A percentile compares a stretch with the other conserved stretches of the same genome.
Evolutionary conservation across 2,113 vertebrate genomes (phyloP).

Genomic region (Notothenia coriiceps): DNA sequence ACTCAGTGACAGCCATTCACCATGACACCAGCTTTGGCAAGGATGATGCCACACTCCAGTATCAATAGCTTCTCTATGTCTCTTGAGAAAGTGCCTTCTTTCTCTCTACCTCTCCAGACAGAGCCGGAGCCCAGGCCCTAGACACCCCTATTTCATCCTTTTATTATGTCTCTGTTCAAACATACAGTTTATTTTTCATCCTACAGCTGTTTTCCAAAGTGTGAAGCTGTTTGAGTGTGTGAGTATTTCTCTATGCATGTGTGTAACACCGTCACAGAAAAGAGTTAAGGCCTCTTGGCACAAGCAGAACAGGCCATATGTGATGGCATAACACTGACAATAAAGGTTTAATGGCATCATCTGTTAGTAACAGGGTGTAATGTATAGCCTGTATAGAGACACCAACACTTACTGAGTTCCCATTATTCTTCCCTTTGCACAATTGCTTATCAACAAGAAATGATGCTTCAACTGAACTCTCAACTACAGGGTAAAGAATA

Average conservation of each 20-base stretch:
- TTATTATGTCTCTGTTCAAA: constrained; percentile 35
- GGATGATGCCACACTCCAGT: constrained; percentile 63
- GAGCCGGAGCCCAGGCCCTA: background rate
- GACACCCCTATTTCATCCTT: constrained; percentile 17
- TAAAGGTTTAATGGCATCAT: constrained; percentile 49
- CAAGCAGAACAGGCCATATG: constrained; percentile 11
- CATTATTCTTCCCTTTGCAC: background rate
- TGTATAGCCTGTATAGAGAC: background rate
- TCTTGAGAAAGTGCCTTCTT: constrained; percentile 42
- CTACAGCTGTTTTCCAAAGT: constrained; percentile 17
- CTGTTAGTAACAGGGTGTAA: constrained; percentile 36
- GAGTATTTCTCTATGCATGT: background rate
- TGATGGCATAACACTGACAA: constrained; percentile 16
- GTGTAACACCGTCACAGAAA: background rate
- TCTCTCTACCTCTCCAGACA: background rate
- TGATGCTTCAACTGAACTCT: constrained; percentile 8
- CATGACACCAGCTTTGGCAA: constrained; percentile 69
- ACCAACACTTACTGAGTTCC: background rate
- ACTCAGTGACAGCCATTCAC: constrained; percentile 67
- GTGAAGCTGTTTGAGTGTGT: background rate
- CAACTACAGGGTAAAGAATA: background rate
- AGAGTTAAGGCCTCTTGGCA: constrained; percentile 16
- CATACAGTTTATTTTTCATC: constrained; percentile 4
- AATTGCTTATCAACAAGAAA: constrained; percentile 7
- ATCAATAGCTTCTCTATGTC: constrained; percentile 78